Conservation (phyloP, 2,113 vertebrate genomes). For the Clarias batrachus region DNA sequence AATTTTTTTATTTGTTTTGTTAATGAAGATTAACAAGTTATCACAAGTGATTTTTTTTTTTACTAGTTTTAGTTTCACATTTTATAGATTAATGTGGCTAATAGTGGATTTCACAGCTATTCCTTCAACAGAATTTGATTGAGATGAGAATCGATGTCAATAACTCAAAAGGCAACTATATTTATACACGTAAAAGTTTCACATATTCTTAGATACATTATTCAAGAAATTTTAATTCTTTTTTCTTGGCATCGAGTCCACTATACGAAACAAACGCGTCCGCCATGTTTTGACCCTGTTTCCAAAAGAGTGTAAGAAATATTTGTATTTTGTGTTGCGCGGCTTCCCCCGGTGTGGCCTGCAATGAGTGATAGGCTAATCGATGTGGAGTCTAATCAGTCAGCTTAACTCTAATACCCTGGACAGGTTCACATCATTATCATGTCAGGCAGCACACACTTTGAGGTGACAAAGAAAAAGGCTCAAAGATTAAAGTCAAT, state of each 20-base stretch:
- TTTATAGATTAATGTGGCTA: not conserved
- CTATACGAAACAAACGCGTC: too few species aligned
- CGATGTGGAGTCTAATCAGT: constrained; percentile 74
- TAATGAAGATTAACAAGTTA: not conserved
- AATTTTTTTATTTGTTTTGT: too few species aligned
- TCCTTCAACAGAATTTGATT: not conserved
- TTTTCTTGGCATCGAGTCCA: too few species aligned
- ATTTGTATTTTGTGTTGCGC: constrained; percentile 24
- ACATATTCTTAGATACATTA: not conserved
- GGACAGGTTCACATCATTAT: constrained; percentile 79
- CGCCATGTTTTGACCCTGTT: not conserved
- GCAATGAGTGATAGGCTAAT: constrained; percentile 72
- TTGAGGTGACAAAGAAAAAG: constrained; percentile 72
- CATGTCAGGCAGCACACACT: constrained; percentile 73
- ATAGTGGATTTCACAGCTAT: not conserved
- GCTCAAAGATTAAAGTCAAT: constrained; percentile 71
- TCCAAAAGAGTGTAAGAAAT: not conserved
- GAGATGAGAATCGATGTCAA: too few species aligned
- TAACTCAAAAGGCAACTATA: not conserved
- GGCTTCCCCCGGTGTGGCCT: constrained; percentile 54
- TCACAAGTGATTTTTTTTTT: too few species aligned
- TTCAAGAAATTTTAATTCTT: not conserved
- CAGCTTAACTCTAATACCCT: constrained; percentile 78
- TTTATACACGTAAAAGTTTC: not conserved
- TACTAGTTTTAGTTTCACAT: not conserved